A percentile compares a stretch with the other conserved stretches of the same genome.
Evolutionary conservation across 1,140 invertebrate genomes (phyloP).

Genomic region (Oscheius sp.): DNA sequence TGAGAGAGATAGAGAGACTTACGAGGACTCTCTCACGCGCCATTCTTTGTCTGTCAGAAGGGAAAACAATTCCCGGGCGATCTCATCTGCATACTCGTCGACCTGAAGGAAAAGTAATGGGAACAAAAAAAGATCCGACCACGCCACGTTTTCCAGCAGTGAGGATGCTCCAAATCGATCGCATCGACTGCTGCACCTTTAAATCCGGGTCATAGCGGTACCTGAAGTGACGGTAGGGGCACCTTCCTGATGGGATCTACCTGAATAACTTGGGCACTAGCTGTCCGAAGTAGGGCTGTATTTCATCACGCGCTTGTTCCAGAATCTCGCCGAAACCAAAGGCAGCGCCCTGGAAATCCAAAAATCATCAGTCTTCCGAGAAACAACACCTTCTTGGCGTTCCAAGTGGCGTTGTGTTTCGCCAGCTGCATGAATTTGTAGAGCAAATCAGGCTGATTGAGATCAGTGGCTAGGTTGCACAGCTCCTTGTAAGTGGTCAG

Average conservation of each 20-base stretch:
- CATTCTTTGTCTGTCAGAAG: slow-evolving; percentile 81
- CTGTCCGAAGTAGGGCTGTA: slow-evolving; percentile 75
- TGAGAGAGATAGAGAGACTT: neutral
- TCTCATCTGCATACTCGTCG: slow-evolving; percentile 82
- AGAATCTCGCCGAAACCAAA: slow-evolving; percentile 84
- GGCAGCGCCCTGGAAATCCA: slow-evolving; percentile 72
- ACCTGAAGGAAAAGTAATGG: slow-evolving; percentile 57
- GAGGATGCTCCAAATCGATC: slow-evolving; percentile 82
- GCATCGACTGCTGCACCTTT: slow-evolving; percentile 84
- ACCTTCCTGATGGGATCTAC: neutral
- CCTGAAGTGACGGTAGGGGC: slow-evolving; percentile 59
- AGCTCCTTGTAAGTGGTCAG: slow-evolving; percentile 85
- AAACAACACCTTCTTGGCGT: slow-evolving; percentile 70
- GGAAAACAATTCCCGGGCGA: slow-evolving; percentile 74
- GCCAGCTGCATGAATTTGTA: slow-evolving; percentile 93
- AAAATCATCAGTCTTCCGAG: slow-evolving; percentile 12
- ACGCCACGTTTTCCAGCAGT: slow-evolving; percentile 81
- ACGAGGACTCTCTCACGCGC: slow-evolving; percentile 77
- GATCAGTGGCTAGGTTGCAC: slow-evolving; percentile 83
- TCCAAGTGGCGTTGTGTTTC: slow-evolving; percentile 89
- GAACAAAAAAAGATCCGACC: slow-evolving; percentile 53
- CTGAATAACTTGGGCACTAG: slow-evolving; percentile 83
- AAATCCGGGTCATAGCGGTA: slow-evolving; percentile 82
- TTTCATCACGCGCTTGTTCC: slow-evolving; percentile 74
- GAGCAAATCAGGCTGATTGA: slow-evolving; percentile 87